A percentile compares a stretch with the other conserved stretches of the same genome.
phyloP scores from a whole-genome alignment of 2,797 vertebrate genomes.

The Lycodopsis pacificus region DNA sequence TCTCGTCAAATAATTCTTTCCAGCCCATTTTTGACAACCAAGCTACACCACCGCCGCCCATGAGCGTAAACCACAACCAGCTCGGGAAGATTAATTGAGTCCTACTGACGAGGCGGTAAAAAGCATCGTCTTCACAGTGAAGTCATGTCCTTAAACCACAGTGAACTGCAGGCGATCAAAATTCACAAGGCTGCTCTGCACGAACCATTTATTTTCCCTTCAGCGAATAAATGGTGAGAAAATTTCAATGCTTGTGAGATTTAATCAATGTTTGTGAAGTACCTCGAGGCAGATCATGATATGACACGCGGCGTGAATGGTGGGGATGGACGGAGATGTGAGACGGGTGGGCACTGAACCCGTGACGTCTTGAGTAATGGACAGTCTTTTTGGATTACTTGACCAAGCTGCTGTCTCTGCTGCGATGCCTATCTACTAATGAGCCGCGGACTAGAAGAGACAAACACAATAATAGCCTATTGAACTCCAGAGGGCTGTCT shows the following conservation, averaged over 20 bases:
- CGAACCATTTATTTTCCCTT: neutral
- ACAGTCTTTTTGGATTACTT: conserved; percentile 34
- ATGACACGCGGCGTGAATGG: neutral
- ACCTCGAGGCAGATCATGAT: neutral
- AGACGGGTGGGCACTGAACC: neutral
- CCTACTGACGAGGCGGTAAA: neutral
- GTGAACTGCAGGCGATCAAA: neutral
- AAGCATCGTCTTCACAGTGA: neutral
- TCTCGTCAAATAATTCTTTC: conserved; percentile 34
- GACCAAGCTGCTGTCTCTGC: conserved; percentile 27
- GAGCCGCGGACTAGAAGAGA: conserved; percentile 51
- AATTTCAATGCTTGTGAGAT: neutral
- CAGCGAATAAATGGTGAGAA: neutral
- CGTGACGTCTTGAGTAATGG: conserved; percentile 20
- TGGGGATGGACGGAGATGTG: neutral
- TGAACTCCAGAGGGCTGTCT: conserved; percentile 58
- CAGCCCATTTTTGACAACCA: conserved; percentile 18
- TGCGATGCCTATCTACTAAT: conserved; percentile 74
- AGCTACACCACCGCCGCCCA: neutral
- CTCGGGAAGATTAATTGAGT: neutral
- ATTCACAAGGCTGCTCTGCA: neutral
- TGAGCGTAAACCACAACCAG: conserved; percentile 28
- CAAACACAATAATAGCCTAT: conserved; percentile 70
- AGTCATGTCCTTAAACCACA: neutral
- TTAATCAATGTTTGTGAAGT: neutral